Evolutionary conservation across 2,797 vertebrate genomes (phyloP), one percentile per base, ranked within the genome.

Genomic region (Microctenopoma stevenorrisi): DNA sequence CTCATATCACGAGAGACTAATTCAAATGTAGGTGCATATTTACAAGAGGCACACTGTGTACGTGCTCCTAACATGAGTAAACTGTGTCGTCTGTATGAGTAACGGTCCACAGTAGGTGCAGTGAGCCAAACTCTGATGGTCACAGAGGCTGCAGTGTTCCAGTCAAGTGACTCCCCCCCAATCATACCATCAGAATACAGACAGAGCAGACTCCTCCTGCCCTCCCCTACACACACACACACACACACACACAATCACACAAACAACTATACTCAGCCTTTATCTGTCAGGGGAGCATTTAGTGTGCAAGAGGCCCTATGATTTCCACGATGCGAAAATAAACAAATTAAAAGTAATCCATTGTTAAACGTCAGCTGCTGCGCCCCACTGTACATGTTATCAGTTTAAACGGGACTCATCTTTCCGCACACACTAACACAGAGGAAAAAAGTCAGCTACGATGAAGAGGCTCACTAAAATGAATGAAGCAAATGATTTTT

Each of bases 121-220:
- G 22, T 42, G 68, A 64, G 65, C 51, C 3, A 12, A 47, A 51
- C 83, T 83, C 81, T 74, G 66, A 69, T 65, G 78, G 70, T 83
- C 75, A 93, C 86, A 93, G 86, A 89, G 78, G 67, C 75, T 42
- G 74, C 85, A 86, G 74, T 93, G 92, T 92, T 90, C 66, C 58
- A 89, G 88, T 93, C 90, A 94, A 90, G 85, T 92, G 89, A 94
- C 72, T 91, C 74, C 83, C 71, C 81, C 86, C 74, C 87, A 88
- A 91, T 91, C 79, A 87, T 53, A 68, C 57, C 70, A 76, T 88
- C 79, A 82, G 71, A 82, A 61, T 37, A 64, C 50, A 84, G 51
- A 81, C 47, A 28, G 71, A 76, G 63, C 46, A 48, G 52, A 28
- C 68, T 74, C 59, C 68, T 60, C 59, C 58, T 15, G 12, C 30